Percentiles rank a stretch among this genome's conserved stretches.
These are phyloP conservation scores for Cotesia glomerata DNA, from an alignment of 1,140 invertebrate species.

Conservation along the genomic window DNA sequence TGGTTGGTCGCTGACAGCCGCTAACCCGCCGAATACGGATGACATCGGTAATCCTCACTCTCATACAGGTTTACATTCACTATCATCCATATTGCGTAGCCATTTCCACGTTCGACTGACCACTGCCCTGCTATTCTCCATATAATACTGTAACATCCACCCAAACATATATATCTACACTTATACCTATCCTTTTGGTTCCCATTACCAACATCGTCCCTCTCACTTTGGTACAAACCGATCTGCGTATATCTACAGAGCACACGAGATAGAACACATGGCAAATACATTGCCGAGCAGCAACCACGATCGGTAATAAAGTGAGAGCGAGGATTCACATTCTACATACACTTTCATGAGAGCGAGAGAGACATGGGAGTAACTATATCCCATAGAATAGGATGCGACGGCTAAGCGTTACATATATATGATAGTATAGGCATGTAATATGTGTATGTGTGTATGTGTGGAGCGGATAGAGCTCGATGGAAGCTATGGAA, in stretches of 20 bases:
- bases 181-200: conserved; percentile 10
- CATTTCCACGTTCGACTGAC: conserved; percentile 46
- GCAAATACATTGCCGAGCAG: too few relatives aligned
- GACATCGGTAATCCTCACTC: conserved; percentile 59
- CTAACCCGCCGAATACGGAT: conserved; percentile 61
- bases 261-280: too few relatives aligned
- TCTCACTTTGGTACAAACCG: not conserved
- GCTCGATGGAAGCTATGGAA: not conserved
- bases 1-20: conserved; percentile 54
- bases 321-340: not conserved
- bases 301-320: conserved; percentile 26
- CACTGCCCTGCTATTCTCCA: not conserved
- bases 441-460: not conserved
- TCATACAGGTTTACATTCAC: conserved; percentile 51
- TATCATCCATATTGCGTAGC: conserved; percentile 43
- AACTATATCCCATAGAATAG: not conserved
- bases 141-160: not conserved
- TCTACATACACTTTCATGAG: not conserved
- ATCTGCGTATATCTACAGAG: conserved; percentile 12
- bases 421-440: too few relatives aligned
- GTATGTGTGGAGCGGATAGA: not conserved
- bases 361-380: too few relatives aligned
- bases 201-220: not conserved
- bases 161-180: not conserved
- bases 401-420: not conserved